A percentile compares a stretch with the other conserved stretches of the same genome.
phyloP scores from a whole-genome alignment of 2,113 vertebrate species.

The Dunckerocampus dactyliophorus region DNA sequence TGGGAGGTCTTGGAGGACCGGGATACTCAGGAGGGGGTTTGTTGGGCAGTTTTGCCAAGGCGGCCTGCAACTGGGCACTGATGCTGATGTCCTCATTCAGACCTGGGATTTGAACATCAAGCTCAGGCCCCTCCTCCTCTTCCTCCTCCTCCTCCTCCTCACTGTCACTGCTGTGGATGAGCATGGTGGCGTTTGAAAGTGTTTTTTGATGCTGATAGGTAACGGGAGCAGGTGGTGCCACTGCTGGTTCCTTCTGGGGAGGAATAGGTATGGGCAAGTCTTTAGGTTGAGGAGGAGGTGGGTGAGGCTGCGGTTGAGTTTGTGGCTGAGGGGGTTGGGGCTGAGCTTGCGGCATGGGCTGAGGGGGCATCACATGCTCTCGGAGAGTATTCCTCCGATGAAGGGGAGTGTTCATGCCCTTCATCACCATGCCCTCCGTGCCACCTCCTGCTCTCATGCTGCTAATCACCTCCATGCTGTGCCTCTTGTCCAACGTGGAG shows the following conservation, averaged over 20 bases:
- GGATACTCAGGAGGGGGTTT: conserved; percentile 95
- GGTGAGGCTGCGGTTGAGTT: conserved; percentile 54
- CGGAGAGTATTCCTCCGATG: conserved; percentile 84
- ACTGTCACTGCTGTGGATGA: conserved; percentile 95
- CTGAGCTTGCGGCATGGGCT: conserved; percentile 44
- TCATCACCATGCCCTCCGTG: conserved; percentile 83
- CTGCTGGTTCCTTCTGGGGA: conserved; percentile 64
- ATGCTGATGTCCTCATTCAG: conserved; percentile 88
- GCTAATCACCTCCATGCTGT: conserved; percentile 92
- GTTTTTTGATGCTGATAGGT: conserved; percentile 90
- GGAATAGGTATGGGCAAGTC: conserved; percentile 55
- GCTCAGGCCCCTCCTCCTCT: conserved; percentile 68
- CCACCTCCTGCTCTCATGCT: conserved; percentile 77
- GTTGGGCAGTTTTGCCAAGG: conserved; percentile 90
- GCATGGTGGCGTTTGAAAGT: conserved; percentile 89
- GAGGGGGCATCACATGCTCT: conserved; percentile 77
- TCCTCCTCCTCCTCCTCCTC: conserved; percentile 79
- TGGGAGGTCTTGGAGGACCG: conserved; percentile 80
- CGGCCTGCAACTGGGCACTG: conserved; percentile 88
- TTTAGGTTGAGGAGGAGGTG: conserved; percentile 29
- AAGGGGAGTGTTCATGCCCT: conserved; percentile 79
- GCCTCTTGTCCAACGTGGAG: conserved; percentile 79
- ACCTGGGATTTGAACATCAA: conserved; percentile 75
- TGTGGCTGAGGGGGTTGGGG: conserved; percentile 52
- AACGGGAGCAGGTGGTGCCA: conserved; percentile 27